phyloP scores from a whole-genome alignment of 2,113 vertebrate genomes.

The Cryptomyrus ogoouensis region DNA sequence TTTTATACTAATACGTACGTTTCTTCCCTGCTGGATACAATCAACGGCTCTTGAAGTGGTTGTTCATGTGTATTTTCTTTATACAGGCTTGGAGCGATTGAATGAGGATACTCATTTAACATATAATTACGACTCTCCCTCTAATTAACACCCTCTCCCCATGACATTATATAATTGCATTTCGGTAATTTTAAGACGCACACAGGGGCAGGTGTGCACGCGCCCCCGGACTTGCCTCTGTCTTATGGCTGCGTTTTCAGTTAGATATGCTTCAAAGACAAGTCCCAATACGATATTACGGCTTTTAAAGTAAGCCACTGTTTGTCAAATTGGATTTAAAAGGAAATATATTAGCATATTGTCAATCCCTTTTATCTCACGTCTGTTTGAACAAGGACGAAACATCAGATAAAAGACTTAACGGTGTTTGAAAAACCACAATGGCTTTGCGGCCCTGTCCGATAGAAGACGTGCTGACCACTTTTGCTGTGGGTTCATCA shows the following conservation, averaged over 20 bases:
- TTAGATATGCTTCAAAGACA: constrained; percentile 59
- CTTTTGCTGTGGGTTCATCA: constrained; percentile 29
- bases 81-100: constrained; percentile 52
- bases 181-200: constrained; percentile 32
- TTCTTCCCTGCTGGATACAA: constrained; percentile 56
- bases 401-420: constrained; percentile 56
- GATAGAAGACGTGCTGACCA: constrained; percentile 45
- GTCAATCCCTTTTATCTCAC: constrained; percentile 56
- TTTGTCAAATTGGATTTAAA: constrained; percentile 55
- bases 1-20: constrained; percentile 50
- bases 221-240: constrained; percentile 11
- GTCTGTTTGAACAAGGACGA: constrained; percentile 60
- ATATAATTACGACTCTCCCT: constrained; percentile 57
- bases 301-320: constrained; percentile 49
- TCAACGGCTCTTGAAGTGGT: constrained; percentile 63
- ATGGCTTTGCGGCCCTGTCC: constrained; percentile 29
- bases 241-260: constrained; percentile 37
- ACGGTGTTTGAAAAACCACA: constrained; percentile 55
- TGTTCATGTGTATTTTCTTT: constrained; percentile 54
- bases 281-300: constrained; percentile 55
- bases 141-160: constrained; percentile 50
- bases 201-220: constrained; percentile 13
- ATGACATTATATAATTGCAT: constrained; percentile 49
- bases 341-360: constrained; percentile 56
- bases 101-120: constrained; percentile 58